Evolutionary conservation across 1,140 invertebrate species (phyloP), one percentile per base, ranked within the genome.

Genomic region (Delia radicum): DNA sequence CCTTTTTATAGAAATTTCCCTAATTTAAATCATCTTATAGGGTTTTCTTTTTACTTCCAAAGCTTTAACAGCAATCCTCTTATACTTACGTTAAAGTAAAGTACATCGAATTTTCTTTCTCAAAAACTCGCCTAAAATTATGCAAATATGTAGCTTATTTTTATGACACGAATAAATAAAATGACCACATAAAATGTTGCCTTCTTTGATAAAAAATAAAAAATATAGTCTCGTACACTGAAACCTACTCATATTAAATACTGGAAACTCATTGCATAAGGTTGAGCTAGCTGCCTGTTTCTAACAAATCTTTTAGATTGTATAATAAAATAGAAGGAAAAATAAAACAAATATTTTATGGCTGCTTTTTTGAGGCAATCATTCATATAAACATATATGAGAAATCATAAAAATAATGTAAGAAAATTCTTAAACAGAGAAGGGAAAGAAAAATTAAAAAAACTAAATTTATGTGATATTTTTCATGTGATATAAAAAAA

Each of bases 161-260:
- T 55, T 55, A 55, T 55, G 48, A 55, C 48, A 55, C 48, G 48
- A 55, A 55, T 55, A 55, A 55, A 24, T 55, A 55, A 55, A 55
- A 55, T 55, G 48, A 55, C 48, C 48, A 55, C 48, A 55, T 55
- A 55, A 55, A 55, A 55, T 55, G 48, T 55, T 21, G 18, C 48
- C 48, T 55, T 55, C 48, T 55, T 55, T 55, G 18, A 55, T 55
- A 55, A 55, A 55, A 21, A 55, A 55, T 21, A 55, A 55, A 18
- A 55, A 21, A 55, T 24, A 3, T 37, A 3, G n/a, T n/a, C n/a
- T n/a, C n/a, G n/a, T n/a, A n/a, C n/a, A n/a, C n/a, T n/a, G n/a
- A n/a, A n/a, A n/a, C n/a, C n/a, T n/a, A n/a, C n/a, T n/a, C n/a
- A n/a, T n/a, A n/a, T n/a, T n/a, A n/a, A n/a, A n/a, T n/a, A n/a